These are phyloP conservation scores for Drosophila leonis DNA, from an alignment of 2,888 invertebrate species.

Conservation along the genomic window DNA sequence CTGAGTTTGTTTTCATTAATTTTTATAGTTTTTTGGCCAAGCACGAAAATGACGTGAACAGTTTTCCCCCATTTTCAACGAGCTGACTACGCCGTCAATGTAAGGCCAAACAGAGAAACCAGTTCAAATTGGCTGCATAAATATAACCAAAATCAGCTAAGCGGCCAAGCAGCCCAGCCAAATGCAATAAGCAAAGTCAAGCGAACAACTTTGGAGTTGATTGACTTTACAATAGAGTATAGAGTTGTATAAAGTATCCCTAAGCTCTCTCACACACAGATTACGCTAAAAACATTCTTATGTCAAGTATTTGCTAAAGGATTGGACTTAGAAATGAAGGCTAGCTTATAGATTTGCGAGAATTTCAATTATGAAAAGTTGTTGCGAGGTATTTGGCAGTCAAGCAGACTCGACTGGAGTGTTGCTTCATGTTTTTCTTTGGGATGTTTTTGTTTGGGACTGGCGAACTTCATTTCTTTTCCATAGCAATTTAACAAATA, in stretches of 20 bases:
- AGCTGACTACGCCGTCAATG: neutral
- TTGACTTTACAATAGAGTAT: neutral
- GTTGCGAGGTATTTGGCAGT: neutral
- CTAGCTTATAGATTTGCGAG: too few relatives aligned
- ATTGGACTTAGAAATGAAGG: too few relatives aligned
- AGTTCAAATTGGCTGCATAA: slow-evolving; percentile 41
- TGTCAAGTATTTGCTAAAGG: neutral
- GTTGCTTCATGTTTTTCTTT: neutral
- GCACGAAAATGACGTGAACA: slow-evolving; percentile 31
- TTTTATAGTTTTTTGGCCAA: slow-evolving; percentile 28
- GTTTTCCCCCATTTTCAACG: slow-evolving; percentile 25
- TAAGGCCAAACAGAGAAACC: slow-evolving; percentile 39
- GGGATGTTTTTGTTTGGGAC: neutral
- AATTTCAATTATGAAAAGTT: too few relatives aligned
- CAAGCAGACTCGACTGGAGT: neutral
- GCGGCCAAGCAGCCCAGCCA: slow-evolving; percentile 6
- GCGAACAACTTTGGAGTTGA: neutral
- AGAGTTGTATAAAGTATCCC: too few relatives aligned
- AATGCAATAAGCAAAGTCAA: slow-evolving; percentile 23
- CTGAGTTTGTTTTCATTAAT: slow-evolving; percentile 26
- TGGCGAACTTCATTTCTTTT: slow-evolving; percentile 49
- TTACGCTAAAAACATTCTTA: neutral
- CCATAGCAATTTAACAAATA: slow-evolving; percentile 69
- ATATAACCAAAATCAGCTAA: slow-evolving; percentile 34
- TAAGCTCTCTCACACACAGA: too few relatives aligned